These are phyloP conservation scores for Agonopterix arenella DNA, from an alignment of 2,888 invertebrate species.

Conservation along the genomic window DNA sequence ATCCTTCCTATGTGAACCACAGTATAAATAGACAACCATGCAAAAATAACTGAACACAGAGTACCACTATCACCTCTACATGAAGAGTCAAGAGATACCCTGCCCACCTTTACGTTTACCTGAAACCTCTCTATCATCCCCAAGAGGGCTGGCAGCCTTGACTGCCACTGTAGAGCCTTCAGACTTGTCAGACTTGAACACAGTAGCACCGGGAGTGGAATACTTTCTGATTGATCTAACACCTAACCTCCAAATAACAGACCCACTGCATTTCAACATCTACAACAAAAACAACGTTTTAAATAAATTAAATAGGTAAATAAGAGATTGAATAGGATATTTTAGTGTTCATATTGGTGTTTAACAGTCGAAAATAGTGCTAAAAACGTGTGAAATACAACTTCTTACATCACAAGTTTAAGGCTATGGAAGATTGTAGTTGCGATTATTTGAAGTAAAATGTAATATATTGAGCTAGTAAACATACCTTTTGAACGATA, in stretches of 20 bases:
- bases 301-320: background rate
- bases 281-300: conserved; percentile 27
- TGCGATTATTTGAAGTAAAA: background rate
- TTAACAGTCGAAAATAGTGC: conserved; percentile 8
- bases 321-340: background rate
- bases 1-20: no score
- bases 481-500: conserved; percentile 8
- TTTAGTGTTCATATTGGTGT: background rate
- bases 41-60: background rate
- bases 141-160: conserved; percentile 21
- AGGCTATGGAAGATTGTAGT: no score
- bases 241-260: conserved; percentile 72
- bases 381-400: conserved; percentile 22
- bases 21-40: background rate
- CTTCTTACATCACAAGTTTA: conserved; percentile 58
- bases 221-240: conserved; percentile 53
- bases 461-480: background rate
- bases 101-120: conserved; percentile 28
- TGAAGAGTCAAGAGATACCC: conserved; percentile 1
- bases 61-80: background rate
- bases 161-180: conserved; percentile 25
- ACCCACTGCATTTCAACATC: conserved; percentile 71
- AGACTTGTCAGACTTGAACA: conserved; percentile 81
- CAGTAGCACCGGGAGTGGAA: conserved; percentile 85
- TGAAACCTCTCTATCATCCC: conserved; percentile 29